A percentile compares a stretch with the other conserved stretches of the same genome.
Evolutionary conservation across 1,140 invertebrate genomes (phyloP).

Genomic region (Drosophila takahashii): DNA sequence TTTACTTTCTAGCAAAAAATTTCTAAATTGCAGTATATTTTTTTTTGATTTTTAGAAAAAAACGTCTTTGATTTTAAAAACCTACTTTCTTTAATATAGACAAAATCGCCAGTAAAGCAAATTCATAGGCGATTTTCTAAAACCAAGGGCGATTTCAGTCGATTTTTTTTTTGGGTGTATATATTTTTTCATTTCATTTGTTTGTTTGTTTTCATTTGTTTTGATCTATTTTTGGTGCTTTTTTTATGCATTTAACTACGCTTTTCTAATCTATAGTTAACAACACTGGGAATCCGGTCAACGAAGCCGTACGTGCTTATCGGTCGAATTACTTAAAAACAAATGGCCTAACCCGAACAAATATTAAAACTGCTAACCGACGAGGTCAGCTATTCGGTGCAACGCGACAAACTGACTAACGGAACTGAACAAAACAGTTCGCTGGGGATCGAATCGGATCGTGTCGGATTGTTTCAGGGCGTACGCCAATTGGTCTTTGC

Average conservation of each 20-base stretch:
- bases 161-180: background rate
- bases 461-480: slow-evolving; percentile 33
- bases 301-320: background rate
- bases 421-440: slow-evolving; percentile 17
- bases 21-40: too few relatives aligned
- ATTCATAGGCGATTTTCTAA: too few relatives aligned
- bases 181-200: background rate
- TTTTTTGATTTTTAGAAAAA: too few relatives aligned
- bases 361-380: background rate
- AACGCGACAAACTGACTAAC: slow-evolving; percentile 13
- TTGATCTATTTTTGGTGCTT: background rate
- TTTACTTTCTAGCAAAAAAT: too few relatives aligned
- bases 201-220: background rate
- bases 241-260: background rate
- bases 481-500: slow-evolving; percentile 32
- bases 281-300: background rate
- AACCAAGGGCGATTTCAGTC: too few relatives aligned
- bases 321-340: background rate
- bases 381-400: background rate
- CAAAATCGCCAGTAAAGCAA: too few relatives aligned
- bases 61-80: too few relatives aligned
- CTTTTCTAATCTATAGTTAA: background rate
- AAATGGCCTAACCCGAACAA: background rate
- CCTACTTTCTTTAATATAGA: too few relatives aligned
- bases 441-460: slow-evolving; percentile 20